Evolutionary conservation across 2,888 invertebrate genomes (phyloP), one percentile per base, ranked within the genome.

Genomic region (Hydriomena furcata): DNA sequence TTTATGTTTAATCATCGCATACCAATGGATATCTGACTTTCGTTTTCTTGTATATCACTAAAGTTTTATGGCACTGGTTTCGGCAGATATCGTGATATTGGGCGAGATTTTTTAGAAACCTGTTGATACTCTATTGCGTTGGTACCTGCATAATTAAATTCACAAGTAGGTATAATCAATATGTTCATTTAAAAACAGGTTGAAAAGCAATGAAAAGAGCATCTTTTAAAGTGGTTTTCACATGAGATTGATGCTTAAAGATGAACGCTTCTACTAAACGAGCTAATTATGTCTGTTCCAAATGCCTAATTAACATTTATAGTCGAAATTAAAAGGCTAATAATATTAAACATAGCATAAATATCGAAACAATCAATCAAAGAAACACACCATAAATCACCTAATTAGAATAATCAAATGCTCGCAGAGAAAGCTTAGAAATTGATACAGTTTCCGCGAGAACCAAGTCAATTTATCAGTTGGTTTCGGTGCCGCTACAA

Each of bases 1-100:
- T 17, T 70, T 73, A 73, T 76, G 70, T 73, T 74, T 78, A 65
- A 73, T 73, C 75, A 71, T 72, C 66, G 76, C 74, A 76, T 70
- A 65, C 84, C 67, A 71, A 69, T 66, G 56, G 58, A 25, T 20
- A 68, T 31, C 37, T 7, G 46, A 52, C 53, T 59, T 54, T 59
- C 56, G 27, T 50, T 58, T 50, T 55, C 55, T 63, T 61, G 59
- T 63, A 60, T 63, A 27, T 36, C 34, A 31, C 30, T 24, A 38
- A 55, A 40, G 40, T 38, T 44, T 48, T 52, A 58, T 52, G 31
- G 24, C 41, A 63, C 65, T 51, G 60, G 58, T 65, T 66, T 61
- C 40, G 61, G 47, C 54, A 60, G 65, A 65, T 63, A 60, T 55
- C 64, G 61, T 62, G 60, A 20, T 66, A 62, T 64, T 65, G 49